Evolutionary conservation across 2,113 vertebrate genomes (phyloP).

Genomic region (Callipepla californica): DNA sequence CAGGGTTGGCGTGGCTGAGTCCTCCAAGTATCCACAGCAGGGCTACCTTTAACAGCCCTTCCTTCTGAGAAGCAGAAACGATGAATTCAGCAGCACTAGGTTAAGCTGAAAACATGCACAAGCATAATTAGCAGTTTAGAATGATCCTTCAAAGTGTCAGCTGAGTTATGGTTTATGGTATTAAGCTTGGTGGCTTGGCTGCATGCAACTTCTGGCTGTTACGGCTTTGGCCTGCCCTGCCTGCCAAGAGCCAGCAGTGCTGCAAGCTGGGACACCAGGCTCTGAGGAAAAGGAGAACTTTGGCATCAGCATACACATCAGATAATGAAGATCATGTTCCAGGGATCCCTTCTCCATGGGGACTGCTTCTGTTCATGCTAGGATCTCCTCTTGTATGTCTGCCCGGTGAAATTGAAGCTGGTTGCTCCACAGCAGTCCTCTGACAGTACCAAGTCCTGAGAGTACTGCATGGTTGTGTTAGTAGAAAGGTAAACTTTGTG

Average conservation of each 20-base stretch:
- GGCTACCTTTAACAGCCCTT: neutral
- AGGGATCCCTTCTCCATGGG: neutral
- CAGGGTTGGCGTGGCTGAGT: neutral
- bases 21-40: neutral
- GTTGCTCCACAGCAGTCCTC: neutral
- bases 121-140: neutral
- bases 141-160: neutral
- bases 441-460: neutral
- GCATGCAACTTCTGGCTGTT: neutral
- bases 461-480: neutral
- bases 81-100: neutral
- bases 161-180: neutral
- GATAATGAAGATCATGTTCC: neutral
- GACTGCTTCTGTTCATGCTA: neutral
- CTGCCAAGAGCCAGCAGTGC: neutral
- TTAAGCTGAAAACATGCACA: neutral
- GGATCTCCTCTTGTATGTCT: neutral
- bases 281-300: neutral
- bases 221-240: neutral
- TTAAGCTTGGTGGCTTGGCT: neutral
- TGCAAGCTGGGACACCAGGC: neutral
- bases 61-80: neutral
- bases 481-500: neutral
- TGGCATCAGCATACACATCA: neutral
- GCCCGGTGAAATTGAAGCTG: neutral